Conservation (phyloP, 2,113 vertebrate species). For the Trematomus loennbergii region DNA sequence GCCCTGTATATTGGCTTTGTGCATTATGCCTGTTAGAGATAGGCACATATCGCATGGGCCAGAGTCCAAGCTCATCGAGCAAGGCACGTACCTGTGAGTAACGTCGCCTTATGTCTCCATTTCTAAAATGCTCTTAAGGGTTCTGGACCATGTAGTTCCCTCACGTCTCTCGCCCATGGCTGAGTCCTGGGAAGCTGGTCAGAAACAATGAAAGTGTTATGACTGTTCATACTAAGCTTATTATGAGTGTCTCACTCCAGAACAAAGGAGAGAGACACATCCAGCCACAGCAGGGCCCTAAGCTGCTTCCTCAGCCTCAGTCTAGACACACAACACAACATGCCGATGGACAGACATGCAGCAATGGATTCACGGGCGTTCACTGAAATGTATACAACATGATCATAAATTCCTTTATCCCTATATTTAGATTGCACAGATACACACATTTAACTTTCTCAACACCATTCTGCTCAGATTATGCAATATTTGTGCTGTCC, state of each 20-base stretch:
- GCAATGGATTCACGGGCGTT: background rate
- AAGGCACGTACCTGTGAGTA: constrained; percentile 39
- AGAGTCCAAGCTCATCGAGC: constrained; percentile 25
- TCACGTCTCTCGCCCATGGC: constrained; percentile 14
- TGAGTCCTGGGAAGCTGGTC: constrained; percentile 52
- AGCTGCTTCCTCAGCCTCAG: constrained; percentile 68
- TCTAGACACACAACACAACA: constrained; percentile 61
- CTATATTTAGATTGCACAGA: constrained; percentile 3
- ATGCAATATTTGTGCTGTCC: constrained; percentile 53
- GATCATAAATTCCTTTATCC: background rate
- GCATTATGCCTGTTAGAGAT: constrained; percentile 34
- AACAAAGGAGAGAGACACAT: constrained; percentile 76
- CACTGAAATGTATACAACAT: constrained; percentile 2
- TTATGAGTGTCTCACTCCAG: constrained; percentile 73
- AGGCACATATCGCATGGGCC: constrained; percentile 31
- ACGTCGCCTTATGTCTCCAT: constrained; percentile 60
- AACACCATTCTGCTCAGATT: constrained; percentile 28
- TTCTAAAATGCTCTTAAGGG: constrained; percentile 58
- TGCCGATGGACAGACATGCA: constrained; percentile 30
- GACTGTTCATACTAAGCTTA: constrained; percentile 78
- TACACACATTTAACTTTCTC: constrained; percentile 11
- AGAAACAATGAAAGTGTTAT: constrained; percentile 77
- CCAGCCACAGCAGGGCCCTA: constrained; percentile 70
- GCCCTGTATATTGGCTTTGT: constrained; percentile 48
- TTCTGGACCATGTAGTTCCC: constrained; percentile 28